Base-by-base conservation (phyloP, 2,797 vertebrate genomes). In the Rhincodon typus region DNA sequence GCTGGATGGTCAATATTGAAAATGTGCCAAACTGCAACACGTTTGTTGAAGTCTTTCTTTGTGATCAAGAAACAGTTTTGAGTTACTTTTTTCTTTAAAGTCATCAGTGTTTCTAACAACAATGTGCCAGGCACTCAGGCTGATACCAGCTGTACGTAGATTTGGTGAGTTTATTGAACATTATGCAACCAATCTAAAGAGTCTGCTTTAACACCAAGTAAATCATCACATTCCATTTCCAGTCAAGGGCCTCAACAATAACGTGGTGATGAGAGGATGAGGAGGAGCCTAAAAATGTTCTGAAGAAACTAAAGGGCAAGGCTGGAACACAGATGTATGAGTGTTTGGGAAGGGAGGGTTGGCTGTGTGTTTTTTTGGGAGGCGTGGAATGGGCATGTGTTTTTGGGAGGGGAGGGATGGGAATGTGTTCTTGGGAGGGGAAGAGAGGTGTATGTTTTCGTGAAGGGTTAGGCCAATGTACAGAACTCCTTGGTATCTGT, bases 261-360 rank as follows among this genome's bases (percentile, higher is more conserved):
- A 96, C 15, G 94, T 95, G 69, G 95, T 96, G 67, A 96, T 96
- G 79, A 91, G 95, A 91, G 95, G 38, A 21, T 50, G 23, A 7
- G 42, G 42, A 12, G 21, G 6, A 86, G 42, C 42, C 84, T 5
- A 4, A 25, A 87, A 27, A 87, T 46, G 57, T 7, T 0, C 42
- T 0, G 5, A 53, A 50, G 46, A 53, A 87, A 96, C n/a, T 50
- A 95, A 1, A 90, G 96, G 38, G 86, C 27, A 90, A 95, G 87
- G 96, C 93, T 96, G 82, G 84, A 21, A 96, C 96, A 96, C 86
- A 46, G 88, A n/a, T 96, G 95, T 62, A 62, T 50, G 46, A 50
- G 95, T 96, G 46, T 96, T 21, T 96, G 96, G 30, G 96, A 95
- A 53, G 95, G 96, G 96, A 96, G 96, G 96, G 96, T 96, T 82